phyloP scores from a whole-genome alignment of 2,113 vertebrate species.

The Siniperca chuatsi region DNA sequence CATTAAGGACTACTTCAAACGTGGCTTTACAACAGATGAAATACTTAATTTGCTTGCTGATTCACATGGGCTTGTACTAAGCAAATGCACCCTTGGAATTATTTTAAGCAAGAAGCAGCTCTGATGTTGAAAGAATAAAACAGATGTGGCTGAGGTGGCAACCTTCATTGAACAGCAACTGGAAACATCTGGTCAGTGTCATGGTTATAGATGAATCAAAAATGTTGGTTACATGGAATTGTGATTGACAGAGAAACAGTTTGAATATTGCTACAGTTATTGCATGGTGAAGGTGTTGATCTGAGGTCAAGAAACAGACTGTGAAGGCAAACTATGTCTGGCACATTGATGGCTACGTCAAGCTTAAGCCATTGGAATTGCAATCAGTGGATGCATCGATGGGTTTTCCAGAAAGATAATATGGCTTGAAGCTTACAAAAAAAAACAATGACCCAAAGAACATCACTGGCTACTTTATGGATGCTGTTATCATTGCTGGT shows the following conservation, averaged over 20 bases:
- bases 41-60: not conserved
- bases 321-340: conserved; percentile 10
- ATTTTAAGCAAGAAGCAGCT: conserved; percentile 12
- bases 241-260: conserved; percentile 9
- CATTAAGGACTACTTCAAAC: not conserved
- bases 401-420: conserved; percentile 21
- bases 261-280: not conserved
- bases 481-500: too few species aligned
- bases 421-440: too few species aligned
- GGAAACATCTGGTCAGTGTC: not conserved
- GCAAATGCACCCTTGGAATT: not conserved
- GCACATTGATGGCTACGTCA: conserved; percentile 17
- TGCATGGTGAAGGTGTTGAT: conserved; percentile 13
- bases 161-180: conserved; percentile 9
- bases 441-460: not conserved
- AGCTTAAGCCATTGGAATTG: not conserved
- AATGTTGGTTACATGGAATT: conserved; percentile 14
- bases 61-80: not conserved
- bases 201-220: conserved; percentile 22
- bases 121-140: conserved; percentile 8
- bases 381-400: conserved; percentile 12
- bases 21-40: not conserved
- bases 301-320: conserved; percentile 2
- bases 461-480: too few species aligned
- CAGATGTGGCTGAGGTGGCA: not conserved